Conservation (phyloP, 2,113 vertebrate genomes). For the Corythornis cristatus region DNA sequence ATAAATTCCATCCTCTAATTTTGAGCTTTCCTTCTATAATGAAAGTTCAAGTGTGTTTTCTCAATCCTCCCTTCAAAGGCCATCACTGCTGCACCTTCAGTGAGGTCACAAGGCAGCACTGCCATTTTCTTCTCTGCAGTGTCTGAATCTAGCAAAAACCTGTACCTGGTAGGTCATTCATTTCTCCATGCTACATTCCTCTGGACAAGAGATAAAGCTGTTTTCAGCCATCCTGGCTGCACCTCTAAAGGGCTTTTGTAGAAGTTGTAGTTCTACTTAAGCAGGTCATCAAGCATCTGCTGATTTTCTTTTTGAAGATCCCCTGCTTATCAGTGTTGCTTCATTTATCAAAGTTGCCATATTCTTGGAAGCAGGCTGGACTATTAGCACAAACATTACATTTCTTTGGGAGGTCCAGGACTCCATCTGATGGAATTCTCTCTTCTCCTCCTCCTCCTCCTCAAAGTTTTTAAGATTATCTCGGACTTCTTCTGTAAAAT, state of each 20-base stretch:
- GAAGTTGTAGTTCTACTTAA: background rate
- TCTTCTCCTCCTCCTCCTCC: background rate
- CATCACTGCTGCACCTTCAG: slow-evolving; percentile 8
- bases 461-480: slow-evolving; percentile 27
- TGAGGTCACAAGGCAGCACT: background rate
- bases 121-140: background rate
- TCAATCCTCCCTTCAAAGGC: slow-evolving; percentile 21
- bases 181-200: slow-evolving; percentile 13
- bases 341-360: slow-evolving; percentile 47
- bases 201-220: background rate
- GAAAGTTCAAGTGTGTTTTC: slow-evolving; percentile 11
- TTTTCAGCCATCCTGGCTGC: slow-evolving; percentile 26
- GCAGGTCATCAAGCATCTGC: slow-evolving; percentile 24
- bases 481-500: background rate
- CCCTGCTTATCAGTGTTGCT: background rate
- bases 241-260: slow-evolving; percentile 5
- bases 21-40: background rate
- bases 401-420: slow-evolving; percentile 49
- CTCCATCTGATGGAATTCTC: slow-evolving; percentile 9
- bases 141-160: background rate
- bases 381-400: background rate
- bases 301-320: slow-evolving; percentile 32
- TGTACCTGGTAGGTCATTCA: background rate
- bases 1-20: slow-evolving; percentile 28
- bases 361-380: slow-evolving; percentile 39